Evolutionary conservation across 2,888 invertebrate genomes (phyloP).

Genomic region (Acholoe squamosa): DNA sequence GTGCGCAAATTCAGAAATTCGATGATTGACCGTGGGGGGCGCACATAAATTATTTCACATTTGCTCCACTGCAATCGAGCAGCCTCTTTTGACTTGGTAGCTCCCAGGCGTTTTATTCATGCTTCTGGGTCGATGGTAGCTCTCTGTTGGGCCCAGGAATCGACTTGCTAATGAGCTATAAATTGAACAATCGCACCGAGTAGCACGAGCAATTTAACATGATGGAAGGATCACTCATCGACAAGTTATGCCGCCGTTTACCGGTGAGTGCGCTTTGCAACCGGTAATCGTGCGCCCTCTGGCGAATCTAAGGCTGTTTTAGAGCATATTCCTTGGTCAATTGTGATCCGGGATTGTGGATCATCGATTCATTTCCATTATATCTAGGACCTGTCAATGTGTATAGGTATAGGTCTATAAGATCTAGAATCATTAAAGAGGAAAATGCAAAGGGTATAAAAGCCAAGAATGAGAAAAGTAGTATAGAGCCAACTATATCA

Average conservation of each 20-base stretch:
- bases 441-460: background rate
- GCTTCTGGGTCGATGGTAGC: background rate
- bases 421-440: no score
- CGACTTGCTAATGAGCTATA: conserved; percentile 52
- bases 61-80: conserved; percentile 4
- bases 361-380: no score
- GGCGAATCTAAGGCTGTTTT: background rate
- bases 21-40: background rate
- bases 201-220: background rate
- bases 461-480: no score
- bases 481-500: no score
- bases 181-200: conserved; percentile 52
- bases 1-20: conserved; percentile 53
- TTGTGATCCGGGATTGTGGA: no score
- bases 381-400: no score
- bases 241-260: background rate
- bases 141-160: background rate
- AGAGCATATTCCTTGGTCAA: no score
- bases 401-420: background rate
- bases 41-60: conserved; percentile 25
- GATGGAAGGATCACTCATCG: conserved; percentile 16
- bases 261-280: background rate
- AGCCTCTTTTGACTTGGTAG: background rate
- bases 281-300: background rate
- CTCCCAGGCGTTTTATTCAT: background rate